A percentile compares a stretch with the other conserved stretches of the same genome.
These are phyloP conservation scores for Malurus melanocephalus DNA, from an alignment of 2,113 vertebrate species.

Conservation along the genomic window DNA sequence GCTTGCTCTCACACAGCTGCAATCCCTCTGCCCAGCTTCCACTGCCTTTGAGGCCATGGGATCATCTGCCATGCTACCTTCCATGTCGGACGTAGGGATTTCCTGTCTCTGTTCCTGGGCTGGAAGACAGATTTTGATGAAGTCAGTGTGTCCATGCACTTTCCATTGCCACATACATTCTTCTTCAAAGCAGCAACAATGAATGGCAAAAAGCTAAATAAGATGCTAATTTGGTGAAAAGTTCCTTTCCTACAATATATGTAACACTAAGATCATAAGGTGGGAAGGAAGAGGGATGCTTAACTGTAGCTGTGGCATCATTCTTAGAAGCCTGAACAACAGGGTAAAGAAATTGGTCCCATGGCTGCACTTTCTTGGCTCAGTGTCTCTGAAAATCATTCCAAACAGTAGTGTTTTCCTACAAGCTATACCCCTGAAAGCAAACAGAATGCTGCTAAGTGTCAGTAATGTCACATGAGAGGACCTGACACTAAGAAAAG, in stretches of 20 bases:
- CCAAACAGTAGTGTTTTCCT: neutral
- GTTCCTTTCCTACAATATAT: neutral
- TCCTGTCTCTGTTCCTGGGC: neutral
- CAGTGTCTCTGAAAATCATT: neutral
- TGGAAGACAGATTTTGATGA: neutral
- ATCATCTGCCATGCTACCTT: accelerated
- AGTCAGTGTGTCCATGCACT: neutral
- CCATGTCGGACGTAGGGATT: neutral
- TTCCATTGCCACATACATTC: neutral
- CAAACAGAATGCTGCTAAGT: neutral
- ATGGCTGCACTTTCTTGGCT: neutral
- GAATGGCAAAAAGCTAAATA: neutral
- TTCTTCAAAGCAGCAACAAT: neutral
- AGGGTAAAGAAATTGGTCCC: neutral
- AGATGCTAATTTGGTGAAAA: neutral
- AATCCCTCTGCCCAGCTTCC: neutral
- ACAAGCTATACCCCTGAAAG: neutral
- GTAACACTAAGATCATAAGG: neutral
- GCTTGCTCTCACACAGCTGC: neutral
- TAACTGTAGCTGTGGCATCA: neutral
- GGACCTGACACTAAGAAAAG: neutral
- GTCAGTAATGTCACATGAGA: neutral
- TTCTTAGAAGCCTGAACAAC: neutral
- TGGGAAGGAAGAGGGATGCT: neutral
- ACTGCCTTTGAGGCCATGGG: neutral